Evolutionary conservation across 2,888 invertebrate species (phyloP).

Genomic region (Resseliella maxima): DNA sequence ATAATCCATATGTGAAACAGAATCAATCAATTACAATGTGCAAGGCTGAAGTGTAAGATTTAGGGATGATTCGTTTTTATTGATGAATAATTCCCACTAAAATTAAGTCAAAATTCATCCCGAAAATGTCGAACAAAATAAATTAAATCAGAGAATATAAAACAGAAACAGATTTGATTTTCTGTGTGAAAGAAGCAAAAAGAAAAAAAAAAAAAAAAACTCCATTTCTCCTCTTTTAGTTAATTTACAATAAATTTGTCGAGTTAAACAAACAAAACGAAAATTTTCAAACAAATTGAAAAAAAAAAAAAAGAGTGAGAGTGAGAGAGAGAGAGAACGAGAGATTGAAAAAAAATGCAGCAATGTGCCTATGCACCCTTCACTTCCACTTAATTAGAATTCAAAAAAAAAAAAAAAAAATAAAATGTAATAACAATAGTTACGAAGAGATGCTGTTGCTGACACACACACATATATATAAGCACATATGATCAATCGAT

Average conservation of each 20-base stretch:
- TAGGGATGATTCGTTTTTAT: neutral
- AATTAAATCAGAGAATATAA: too few species aligned
- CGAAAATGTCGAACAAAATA: too few species aligned
- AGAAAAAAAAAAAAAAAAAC: too few species aligned
- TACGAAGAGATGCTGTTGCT: slow-evolving; percentile 4
- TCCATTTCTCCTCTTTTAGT: too few species aligned
- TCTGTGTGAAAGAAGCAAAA: too few species aligned
- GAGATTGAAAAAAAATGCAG: neutral
- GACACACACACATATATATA: neutral
- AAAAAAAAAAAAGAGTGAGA: neutral
- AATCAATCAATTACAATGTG: slow-evolving; percentile 4
- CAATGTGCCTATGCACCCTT: slow-evolving; percentile 43
- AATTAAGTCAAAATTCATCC: too few species aligned
- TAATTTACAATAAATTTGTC: too few species aligned
- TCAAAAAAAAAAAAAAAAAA: neutral
- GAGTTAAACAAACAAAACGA: neutral
- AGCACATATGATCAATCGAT: neutral
- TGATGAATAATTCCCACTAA: neutral
- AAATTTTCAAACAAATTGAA: neutral
- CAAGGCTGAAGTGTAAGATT: neutral
- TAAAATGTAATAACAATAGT: neutral
- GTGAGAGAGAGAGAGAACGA: neutral
- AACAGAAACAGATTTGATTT: too few species aligned
- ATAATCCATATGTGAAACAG: neutral
- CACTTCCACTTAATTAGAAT: slow-evolving; percentile 20